Conservation (phyloP, 2,113 vertebrate species). For the Lophochroa leadbeateri region DNA sequence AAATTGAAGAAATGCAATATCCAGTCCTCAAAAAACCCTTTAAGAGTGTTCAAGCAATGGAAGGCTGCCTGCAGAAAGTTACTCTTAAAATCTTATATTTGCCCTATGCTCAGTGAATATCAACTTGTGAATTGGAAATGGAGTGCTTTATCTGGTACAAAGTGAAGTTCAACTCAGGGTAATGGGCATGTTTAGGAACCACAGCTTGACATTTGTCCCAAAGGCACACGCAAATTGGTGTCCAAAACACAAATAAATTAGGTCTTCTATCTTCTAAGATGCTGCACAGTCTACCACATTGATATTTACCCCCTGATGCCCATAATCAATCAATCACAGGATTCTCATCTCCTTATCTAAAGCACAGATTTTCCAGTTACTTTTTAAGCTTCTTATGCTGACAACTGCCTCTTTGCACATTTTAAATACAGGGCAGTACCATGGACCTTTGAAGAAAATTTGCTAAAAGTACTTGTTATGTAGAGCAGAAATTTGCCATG, state of each 20-base stretch:
- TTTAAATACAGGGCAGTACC: not conserved
- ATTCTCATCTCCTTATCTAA: not conserved
- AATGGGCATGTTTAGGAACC: not conserved
- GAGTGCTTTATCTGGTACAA: not conserved
- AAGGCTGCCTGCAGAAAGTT: not conserved
- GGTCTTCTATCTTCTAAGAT: not conserved
- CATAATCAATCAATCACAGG: not conserved
- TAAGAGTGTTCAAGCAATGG: not conserved
- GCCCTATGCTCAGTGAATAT: not conserved
- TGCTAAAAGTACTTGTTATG: not conserved
- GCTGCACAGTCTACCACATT: not conserved
- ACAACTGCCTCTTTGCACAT: not conserved
- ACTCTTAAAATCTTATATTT: not conserved
- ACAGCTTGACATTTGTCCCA: not conserved
- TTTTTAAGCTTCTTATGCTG: not conserved
- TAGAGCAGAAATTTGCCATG: not conserved
- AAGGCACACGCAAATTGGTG: not conserved
- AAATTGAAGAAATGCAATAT: constrained; percentile 10
- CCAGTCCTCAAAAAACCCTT: not conserved
- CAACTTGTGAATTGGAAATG: not conserved
- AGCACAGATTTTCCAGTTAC: not conserved
- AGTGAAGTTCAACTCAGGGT: not conserved
- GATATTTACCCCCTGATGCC: not conserved
- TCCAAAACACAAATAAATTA: not conserved
- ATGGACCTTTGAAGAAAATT: not conserved